Percentiles rank a stretch among this genome's conserved stretches.
Conservation (phyloP, 2,797 vertebrate genomes). For the Clamator glandarius region DNA sequence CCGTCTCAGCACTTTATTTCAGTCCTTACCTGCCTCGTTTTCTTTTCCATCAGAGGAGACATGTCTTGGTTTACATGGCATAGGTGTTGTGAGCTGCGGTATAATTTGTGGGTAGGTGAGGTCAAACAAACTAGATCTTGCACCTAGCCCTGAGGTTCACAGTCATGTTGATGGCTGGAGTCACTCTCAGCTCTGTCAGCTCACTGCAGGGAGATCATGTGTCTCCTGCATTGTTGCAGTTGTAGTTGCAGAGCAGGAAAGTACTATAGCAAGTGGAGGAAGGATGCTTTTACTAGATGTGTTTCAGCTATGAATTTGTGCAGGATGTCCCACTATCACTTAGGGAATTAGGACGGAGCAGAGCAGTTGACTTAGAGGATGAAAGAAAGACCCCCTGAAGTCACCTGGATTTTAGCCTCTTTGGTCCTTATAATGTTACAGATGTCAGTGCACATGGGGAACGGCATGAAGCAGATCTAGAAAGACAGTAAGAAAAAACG, state of each 20-base stretch:
- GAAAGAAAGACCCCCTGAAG: background rate
- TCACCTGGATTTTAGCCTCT: background rate
- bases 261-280: background rate
- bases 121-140: background rate
- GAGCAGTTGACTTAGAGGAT: background rate
- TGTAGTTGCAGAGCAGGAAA: background rate
- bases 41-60: background rate
- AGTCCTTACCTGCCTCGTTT: background rate
- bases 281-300: background rate
- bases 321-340: background rate
- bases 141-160: background rate
- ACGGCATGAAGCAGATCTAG: background rate
- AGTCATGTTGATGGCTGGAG: background rate
- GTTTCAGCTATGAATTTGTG: background rate
- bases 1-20: background rate
- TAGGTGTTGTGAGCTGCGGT: background rate
- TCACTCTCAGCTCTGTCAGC: accelerated
- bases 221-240: background rate
- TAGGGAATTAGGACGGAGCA: background rate
- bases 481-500: background rate
- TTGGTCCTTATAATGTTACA: background rate
- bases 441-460: background rate
- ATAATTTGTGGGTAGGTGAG: background rate
- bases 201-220: background rate
- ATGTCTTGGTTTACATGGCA: background rate